These are phyloP conservation scores for Triplophysa yarkandensis DNA, from an alignment of 2,797 vertebrate species.

Conservation along the genomic window DNA sequence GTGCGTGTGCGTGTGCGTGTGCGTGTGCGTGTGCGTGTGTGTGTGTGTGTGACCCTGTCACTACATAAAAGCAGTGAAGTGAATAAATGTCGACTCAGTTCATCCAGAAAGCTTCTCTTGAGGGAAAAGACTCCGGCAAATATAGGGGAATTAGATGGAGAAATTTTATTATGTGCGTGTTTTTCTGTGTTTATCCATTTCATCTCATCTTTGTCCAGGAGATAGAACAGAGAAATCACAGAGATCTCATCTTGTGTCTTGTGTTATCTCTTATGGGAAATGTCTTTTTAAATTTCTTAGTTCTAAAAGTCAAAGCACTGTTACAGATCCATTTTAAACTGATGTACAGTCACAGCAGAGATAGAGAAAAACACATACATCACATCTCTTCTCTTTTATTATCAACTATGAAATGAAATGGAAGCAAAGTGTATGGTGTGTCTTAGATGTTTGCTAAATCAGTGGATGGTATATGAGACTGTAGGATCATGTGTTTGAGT, in stretches of 20 bases:
- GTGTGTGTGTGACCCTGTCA: background rate
- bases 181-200: background rate
- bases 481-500: background rate
- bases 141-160: constrained; percentile 16
- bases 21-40: too few relatives aligned
- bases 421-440: background rate
- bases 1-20: background rate
- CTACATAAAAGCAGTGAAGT: background rate
- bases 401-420: background rate
- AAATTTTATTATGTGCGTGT: background rate
- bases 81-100: constrained; percentile 22
- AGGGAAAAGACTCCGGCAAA: background rate
- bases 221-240: too few relatives aligned
- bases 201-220: too few relatives aligned
- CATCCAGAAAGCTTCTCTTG: background rate
- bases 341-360: background rate
- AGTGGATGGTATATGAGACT: background rate
- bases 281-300: background rate
- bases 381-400: background rate
- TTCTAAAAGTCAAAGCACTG: background rate
- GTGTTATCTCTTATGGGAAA: background rate
- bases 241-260: too few relatives aligned
- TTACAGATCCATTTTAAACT: background rate
- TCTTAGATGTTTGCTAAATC: background rate
- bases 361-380: background rate